Base-by-base conservation (phyloP, 2,797 vertebrate genomes). In the Cuculus canorus region DNA sequence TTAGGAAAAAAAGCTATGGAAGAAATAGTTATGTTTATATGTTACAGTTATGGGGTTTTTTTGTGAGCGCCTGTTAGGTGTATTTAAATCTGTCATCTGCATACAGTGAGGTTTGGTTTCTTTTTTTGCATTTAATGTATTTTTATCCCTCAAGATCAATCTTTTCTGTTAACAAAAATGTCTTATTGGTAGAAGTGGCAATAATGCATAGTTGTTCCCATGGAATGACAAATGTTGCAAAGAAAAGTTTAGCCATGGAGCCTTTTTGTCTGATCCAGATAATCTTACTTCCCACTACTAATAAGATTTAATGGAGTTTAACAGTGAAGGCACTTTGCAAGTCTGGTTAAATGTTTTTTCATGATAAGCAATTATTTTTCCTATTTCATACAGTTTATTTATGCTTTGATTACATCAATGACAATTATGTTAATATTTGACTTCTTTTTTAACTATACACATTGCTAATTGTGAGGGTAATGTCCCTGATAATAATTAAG, bases 341-440 rank as follows among this genome's bases (percentile, higher is more conserved):
- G 47, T 83, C 70, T 81, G 48, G 13, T 54, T 73, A 69, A 86
- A 78, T 91, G 64, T 84, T 92, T 92, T 92, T 53, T 53, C 5
- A 13, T 7, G 73, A 88, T 81, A 86, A 76, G 76, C 45, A 66
- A 88, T 17, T 59, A 66, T 84, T 91, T 95, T 86, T 87, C 61
- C 59, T 88, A 63, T 84, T 91, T 88, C 52, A 21, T 81, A n/a
- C 7, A 7, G 73, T 86, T 88, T 86, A 63, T 65, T 89, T 66
- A 70, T 86, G 79, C 27, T 86, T 63, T 37, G 60, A 41, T 87
- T 73, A 52, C 39, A 86, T 22, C 56, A 75, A 5, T 82, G 45
- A 56, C 52, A 33, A 71, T 66, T 48, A 77, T 53, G 27, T 85
- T 96, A 85, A 79, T 72, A 56, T 90, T 95, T 89, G 32, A 86